Percentiles rank a stretch among this genome's conserved stretches.
Evolutionary conservation across 2,797 vertebrate species (phyloP).

Genomic region (Halcyon leucocephala): DNA sequence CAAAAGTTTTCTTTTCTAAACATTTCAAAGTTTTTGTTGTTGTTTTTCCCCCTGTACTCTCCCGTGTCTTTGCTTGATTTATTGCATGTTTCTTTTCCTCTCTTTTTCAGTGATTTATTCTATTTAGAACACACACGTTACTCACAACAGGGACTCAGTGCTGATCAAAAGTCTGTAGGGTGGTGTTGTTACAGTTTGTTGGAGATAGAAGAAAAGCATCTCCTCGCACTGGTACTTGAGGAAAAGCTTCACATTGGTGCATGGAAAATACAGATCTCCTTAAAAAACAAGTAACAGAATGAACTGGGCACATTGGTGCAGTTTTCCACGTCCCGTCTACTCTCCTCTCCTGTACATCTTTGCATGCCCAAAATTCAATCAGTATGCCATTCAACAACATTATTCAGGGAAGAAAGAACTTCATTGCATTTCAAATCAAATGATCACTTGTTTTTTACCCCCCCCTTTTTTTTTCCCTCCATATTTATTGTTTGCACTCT

Average conservation of each 20-base stretch:
- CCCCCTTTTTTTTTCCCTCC: neutral
- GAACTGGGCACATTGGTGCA: neutral
- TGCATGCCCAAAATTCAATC: neutral
- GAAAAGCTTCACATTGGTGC: neutral
- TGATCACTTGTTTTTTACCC: neutral
- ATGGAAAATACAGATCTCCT: neutral
- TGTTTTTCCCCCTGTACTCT: neutral
- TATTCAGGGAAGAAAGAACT: neutral
- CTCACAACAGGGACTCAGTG: neutral
- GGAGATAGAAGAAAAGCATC: neutral
- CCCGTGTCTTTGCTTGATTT: neutral
- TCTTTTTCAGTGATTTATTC: neutral
- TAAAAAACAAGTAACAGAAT: neutral
- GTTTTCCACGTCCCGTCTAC: neutral
- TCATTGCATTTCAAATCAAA: slow-evolving; percentile 1
- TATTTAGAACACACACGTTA: neutral
- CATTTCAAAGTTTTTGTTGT: neutral
- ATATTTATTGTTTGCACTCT: neutral
- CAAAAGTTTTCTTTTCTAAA: neutral
- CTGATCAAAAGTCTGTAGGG: accelerated
- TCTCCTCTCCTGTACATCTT: neutral
- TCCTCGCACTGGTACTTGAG: neutral
- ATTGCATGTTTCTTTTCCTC: neutral
- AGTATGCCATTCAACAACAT: neutral
- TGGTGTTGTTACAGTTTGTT: neutral